Base-by-base conservation (phyloP, 2,888 invertebrate species). In the Pterostichus niger region DNA sequence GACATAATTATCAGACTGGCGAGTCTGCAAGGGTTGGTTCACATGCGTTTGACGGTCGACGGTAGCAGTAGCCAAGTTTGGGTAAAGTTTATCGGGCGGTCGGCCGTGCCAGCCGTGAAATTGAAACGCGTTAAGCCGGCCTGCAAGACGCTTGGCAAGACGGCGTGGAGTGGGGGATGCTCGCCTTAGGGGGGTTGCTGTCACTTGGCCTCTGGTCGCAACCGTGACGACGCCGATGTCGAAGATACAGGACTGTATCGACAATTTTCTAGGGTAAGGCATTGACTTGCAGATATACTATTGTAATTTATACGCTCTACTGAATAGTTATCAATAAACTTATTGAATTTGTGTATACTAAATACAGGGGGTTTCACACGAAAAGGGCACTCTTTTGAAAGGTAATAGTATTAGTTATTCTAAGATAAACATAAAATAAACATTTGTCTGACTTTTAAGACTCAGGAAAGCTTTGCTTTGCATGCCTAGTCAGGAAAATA, bases 71-170 rank as follows among this genome's bases (percentile, higher is more conserved):
- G 35, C 64, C 17, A 64, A 64, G 64, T 64, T 35, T 31, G 64
- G 64, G n/a, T 64, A 35, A 64, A 64, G 64, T 64, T 64, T 64
- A 64, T 64, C 64, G 17, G 64, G 33, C n/a, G 64, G 64, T 33
- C 64, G 64, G 35, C 11, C 49, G 49, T 49, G 13, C 64, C 35
- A 64, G 64, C 64, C 49, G 64, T 64, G 64, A 64, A 64, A 64
- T 64, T 64, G 64, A 64, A 64, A 64, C 64, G 64, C 64, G 64
- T 64, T 64, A 64, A 64, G 64, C 64, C 35, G n/a, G 49, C n/a
- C 64, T 56, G 54, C 59, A 59, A 59, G n/a, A 24, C 59, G 59
- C 24, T 24, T 2, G 24, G 40, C 40, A 40, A 40, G 3, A 40
- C 40, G 40, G 40, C 9, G 3, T 40, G 40, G 40, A 9, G 35